These are phyloP conservation scores for Momotus momota DNA, from an alignment of 2,797 vertebrate genomes.

Conservation along the genomic window DNA sequence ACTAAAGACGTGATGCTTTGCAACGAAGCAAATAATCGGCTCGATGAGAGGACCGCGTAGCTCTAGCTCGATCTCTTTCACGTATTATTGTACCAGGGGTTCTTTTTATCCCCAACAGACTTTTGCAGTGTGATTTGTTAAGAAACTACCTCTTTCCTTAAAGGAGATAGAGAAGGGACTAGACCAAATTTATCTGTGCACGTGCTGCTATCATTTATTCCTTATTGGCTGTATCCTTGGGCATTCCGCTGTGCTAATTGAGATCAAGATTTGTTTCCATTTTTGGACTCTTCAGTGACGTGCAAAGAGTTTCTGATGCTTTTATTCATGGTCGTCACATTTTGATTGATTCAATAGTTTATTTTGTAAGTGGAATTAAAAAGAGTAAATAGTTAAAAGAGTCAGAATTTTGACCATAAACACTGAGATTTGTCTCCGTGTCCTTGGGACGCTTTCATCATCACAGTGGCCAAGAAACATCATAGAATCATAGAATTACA, in stretches of 20 bases:
- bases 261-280: background rate
- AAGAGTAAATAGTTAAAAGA: background rate
- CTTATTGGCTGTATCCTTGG: background rate
- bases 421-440: background rate
- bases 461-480: background rate
- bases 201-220: background rate
- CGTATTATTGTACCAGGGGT: background rate
- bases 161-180: background rate
- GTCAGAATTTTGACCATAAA: background rate
- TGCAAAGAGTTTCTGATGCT: background rate
- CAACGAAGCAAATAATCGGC: slow-evolving; percentile 52
- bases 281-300: background rate
- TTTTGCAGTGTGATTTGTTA: slow-evolving; percentile 14
- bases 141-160: background rate
- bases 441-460: background rate
- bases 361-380: background rate
- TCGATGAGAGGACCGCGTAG: slow-evolving; percentile 23
- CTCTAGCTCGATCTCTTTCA: slow-evolving; percentile 21
- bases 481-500: too few species aligned
- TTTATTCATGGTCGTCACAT: background rate
- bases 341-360: background rate
- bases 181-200: background rate
- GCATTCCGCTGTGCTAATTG: background rate
- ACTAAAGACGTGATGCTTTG: slow-evolving; percentile 49
- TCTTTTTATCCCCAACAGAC: slow-evolving; percentile 6